Conservation (phyloP, 2,888 invertebrate genomes). For the Lucinisca nassula region DNA sequence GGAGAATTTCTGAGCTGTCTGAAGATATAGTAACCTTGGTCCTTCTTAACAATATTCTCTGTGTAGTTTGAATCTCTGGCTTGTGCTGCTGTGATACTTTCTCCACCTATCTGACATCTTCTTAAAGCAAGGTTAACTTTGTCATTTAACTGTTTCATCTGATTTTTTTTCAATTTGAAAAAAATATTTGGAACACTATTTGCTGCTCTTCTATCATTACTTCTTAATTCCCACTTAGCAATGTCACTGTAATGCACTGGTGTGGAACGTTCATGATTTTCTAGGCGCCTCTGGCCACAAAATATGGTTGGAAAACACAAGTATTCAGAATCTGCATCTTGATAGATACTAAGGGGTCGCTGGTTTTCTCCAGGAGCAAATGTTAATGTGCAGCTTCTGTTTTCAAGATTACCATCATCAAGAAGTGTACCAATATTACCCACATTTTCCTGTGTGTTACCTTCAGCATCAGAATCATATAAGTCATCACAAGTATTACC, state of each 20-base stretch:
- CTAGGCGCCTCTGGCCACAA: too few species aligned
- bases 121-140: constrained; percentile 59
- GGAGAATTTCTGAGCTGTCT: constrained; percentile 61
- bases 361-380: too few species aligned
- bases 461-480: constrained; percentile 47
- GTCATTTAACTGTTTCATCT: constrained; percentile 53
- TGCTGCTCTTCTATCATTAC: too few species aligned
- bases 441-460: constrained; percentile 44
- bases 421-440: constrained; percentile 49
- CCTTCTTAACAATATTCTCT: constrained; percentile 73
- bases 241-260: too few species aligned
- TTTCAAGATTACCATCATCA: too few species aligned
- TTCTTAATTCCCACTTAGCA: too few species aligned
- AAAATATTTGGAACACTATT: too few species aligned
- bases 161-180: constrained; percentile 43
- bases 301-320: too few species aligned
- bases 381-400: too few species aligned
- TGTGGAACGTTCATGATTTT: too few species aligned
- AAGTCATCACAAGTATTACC: not conserved
- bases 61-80: constrained; percentile 15
- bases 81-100: constrained; percentile 46
- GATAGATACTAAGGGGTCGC: too few species aligned
- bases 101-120: constrained; percentile 40
- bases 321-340: too few species aligned
- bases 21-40: constrained; percentile 82